phyloP scores from a whole-genome alignment of 2,797 vertebrate genomes.

The Takifugu rubripes region DNA sequence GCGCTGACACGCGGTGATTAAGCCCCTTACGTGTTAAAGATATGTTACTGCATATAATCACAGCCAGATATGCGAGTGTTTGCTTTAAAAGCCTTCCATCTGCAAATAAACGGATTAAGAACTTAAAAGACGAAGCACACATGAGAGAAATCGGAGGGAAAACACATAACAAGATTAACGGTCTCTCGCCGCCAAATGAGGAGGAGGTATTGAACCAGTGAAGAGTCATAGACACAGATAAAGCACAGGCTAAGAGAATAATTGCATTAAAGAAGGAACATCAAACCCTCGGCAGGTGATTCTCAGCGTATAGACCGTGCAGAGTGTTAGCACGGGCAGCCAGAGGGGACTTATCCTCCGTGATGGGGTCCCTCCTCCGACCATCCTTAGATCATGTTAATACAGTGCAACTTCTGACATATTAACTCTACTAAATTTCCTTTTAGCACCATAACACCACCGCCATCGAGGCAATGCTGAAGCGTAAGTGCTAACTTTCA shows the following conservation, averaged over 20 bases:
- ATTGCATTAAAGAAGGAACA: background rate
- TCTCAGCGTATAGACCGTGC: background rate
- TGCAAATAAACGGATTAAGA: background rate
- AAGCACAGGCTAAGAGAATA: background rate
- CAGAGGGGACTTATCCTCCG: background rate
- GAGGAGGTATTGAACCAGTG: background rate
- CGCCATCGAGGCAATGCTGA: constrained; percentile 21
- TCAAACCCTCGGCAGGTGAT: background rate
- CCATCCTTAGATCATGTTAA: background rate
- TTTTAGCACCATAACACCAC: constrained; percentile 36
- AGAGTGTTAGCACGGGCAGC: background rate
- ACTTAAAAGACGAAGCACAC: background rate
- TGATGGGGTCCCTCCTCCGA: background rate
- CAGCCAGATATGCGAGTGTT: too few relatives aligned
- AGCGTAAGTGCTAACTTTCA: constrained; percentile 54
- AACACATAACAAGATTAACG: background rate
- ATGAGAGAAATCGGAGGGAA: background rate
- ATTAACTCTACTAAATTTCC: constrained; percentile 1
- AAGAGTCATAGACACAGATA: background rate
- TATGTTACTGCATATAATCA: too few relatives aligned
- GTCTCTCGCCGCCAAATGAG: background rate
- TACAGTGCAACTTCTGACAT: background rate
- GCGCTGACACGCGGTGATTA: background rate
- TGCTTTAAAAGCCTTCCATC: background rate
- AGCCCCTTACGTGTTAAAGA: too few relatives aligned